phyloP scores from a whole-genome alignment of 2,113 vertebrate species.

The Jaculus jaculus region DNA sequence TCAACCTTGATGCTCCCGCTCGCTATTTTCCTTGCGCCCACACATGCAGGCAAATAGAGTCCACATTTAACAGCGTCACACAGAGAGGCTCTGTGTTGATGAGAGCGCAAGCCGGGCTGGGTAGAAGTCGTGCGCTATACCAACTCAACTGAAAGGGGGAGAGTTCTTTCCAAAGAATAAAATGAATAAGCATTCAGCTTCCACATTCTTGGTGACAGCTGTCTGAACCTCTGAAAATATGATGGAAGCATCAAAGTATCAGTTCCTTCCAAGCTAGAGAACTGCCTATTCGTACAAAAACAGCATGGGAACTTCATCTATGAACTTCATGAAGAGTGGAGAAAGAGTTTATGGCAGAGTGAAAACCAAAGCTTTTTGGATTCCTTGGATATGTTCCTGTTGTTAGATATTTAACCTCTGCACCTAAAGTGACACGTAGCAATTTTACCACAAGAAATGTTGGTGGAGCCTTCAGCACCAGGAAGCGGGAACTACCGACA shows the following conservation, averaged over 20 bases:
- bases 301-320: constrained; percentile 21
- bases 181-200: constrained; percentile 45
- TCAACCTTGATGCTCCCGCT: neutral
- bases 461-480: neutral
- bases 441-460: constrained; percentile 3
- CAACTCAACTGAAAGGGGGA: neutral
- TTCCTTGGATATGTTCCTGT: neutral
- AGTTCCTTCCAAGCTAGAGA: constrained; percentile 21
- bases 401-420: neutral
- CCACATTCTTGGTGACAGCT: constrained; percentile 36
- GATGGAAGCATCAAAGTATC: constrained; percentile 37
- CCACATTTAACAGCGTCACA: constrained; percentile 44
- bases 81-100: constrained; percentile 60
- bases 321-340: constrained; percentile 6
- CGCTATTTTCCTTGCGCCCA: constrained; percentile 52
- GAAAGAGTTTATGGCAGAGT: neutral
- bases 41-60: constrained; percentile 45
- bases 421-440: neutral
- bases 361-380: neutral
- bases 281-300: constrained; percentile 49
- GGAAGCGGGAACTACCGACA: neutral
- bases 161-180: constrained; percentile 52
- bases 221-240: constrained; percentile 59
- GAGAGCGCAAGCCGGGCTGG: neutral
- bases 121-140: neutral